These are phyloP conservation scores for Conus canariensis DNA, from an alignment of 2,888 invertebrate genomes.

Conservation along the genomic window DNA sequence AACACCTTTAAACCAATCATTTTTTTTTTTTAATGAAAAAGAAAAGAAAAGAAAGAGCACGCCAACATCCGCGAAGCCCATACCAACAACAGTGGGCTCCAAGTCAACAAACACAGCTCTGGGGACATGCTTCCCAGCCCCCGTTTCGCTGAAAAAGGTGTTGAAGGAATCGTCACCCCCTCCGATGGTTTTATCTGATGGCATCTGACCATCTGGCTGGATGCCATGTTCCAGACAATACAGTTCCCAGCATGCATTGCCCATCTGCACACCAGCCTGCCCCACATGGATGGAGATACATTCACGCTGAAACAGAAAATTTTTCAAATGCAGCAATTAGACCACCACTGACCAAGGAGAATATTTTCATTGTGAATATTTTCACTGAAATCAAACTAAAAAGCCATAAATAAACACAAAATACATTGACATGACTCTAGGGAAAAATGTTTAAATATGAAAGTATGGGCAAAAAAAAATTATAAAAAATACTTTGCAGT, in stretches of 20 bases:
- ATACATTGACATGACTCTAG: background rate
- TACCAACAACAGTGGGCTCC: conserved; percentile 48
- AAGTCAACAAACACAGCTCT: conserved; percentile 82
- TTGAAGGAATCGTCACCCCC: conserved; percentile 93
- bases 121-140: conserved; percentile 90
- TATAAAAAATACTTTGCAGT: no score
- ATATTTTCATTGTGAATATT: background rate
- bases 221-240: conserved; percentile 71
- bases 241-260: conserved; percentile 41
- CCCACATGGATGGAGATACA: conserved; percentile 39
- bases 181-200: conserved; percentile 88
- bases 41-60: no score
- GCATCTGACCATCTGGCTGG: conserved; percentile 82
- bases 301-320: conserved; percentile 31
- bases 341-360: background rate
- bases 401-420: background rate
- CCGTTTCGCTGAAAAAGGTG: conserved; percentile 88
- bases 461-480: no score
- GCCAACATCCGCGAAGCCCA: background rate
- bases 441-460: background rate
- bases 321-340: background rate
- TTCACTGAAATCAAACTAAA: background rate
- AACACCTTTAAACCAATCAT: no score
- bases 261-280: conserved; percentile 39
- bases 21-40: no score